phyloP scores from a whole-genome alignment of 2,888 invertebrate genomes.

The Drosophila monieri region DNA sequence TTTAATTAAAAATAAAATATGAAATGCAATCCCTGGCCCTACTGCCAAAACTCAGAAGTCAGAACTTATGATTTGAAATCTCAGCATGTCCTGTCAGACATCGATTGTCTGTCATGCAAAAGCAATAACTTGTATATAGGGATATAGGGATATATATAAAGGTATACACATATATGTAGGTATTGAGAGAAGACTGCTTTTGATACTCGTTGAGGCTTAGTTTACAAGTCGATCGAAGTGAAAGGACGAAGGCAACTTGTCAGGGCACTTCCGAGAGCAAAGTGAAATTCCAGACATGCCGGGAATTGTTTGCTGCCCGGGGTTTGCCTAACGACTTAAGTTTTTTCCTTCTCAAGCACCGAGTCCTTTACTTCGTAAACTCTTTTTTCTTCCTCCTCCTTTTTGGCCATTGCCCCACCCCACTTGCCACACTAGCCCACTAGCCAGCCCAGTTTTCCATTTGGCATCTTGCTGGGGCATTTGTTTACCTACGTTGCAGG shows the following conservation, averaged over 20 bases:
- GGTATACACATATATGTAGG: background rate
- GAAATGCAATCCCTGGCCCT: background rate
- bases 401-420: background rate
- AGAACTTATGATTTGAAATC: background rate
- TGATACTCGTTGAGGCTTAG: conserved; percentile 5
- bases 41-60: no score
- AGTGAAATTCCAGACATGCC: conserved; percentile 41
- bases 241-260: conserved; percentile 25
- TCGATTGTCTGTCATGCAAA: background rate
- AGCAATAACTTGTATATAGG: background rate
- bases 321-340: conserved; percentile 41
- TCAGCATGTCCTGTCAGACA: background rate
- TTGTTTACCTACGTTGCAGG: conserved; percentile 42
- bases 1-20: background rate
- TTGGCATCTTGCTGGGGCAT: conserved; percentile 23
- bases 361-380: conserved; percentile 14
- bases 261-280: conserved; percentile 35
- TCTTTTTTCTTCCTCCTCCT: conserved; percentile 7
- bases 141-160: background rate
- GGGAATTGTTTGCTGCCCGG: conserved; percentile 33
- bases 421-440: no score
- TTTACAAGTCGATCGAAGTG: conserved; percentile 31
- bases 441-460: background rate
- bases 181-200: background rate
- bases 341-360: conserved; percentile 12